Conservation (phyloP, 2,113 vertebrate genomes). For the Ciconia stormi region DNA sequence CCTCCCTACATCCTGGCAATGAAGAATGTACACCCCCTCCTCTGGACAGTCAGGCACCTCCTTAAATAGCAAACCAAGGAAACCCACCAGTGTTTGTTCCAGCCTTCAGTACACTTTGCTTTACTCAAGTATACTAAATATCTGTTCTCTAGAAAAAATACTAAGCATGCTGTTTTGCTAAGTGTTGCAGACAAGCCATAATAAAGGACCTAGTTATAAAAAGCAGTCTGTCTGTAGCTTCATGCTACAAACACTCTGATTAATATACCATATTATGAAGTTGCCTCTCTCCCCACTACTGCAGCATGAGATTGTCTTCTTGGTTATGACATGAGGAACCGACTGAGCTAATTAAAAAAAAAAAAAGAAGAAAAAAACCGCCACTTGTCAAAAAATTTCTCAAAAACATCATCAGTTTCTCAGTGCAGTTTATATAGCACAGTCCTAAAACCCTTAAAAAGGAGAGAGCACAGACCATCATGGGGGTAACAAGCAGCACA, state of each 20-base stretch:
- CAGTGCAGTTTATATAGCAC: neutral
- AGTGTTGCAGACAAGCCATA: neutral
- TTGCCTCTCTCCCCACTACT: neutral
- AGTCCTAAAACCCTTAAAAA: neutral
- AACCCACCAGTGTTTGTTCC: neutral
- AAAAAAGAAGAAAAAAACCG: too few species aligned
- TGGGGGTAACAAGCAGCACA: neutral
- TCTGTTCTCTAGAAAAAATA: neutral
- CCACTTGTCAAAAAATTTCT: neutral
- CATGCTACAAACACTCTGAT: neutral
- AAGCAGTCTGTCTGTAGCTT: neutral
- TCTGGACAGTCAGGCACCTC: neutral
- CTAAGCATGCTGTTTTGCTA: too few species aligned
- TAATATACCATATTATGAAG: neutral
- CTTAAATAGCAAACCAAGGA: neutral
- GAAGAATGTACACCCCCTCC: neutral
- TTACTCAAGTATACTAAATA: neutral
- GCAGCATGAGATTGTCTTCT: neutral
- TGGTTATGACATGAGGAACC: neutral
- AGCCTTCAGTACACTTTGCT: neutral
- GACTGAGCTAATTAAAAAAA: neutral
- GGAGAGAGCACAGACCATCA: neutral
- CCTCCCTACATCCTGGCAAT: neutral
- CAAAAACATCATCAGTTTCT: neutral
- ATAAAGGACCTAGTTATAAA: neutral